Evolutionary conservation across 30 jellyfish, hydroid and myxozoan genomes (phyloP).

Genomic region (Aurelia sp.): DNA sequence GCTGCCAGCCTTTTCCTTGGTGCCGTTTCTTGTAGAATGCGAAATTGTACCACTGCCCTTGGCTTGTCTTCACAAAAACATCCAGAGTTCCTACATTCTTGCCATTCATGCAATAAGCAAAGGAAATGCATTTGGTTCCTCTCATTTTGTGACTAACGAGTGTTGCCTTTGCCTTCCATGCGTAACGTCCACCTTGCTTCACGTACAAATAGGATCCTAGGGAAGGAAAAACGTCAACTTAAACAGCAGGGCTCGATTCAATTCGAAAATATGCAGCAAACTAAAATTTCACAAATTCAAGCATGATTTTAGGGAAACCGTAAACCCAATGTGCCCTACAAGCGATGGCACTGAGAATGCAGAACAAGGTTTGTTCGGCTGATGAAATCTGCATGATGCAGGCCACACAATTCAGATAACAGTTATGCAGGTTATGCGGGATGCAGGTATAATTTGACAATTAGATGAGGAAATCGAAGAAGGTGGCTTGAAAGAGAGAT

Average conservation of each 20-base stretch:
- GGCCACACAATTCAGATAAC: too few relatives aligned
- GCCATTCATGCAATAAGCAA: slow-evolving; percentile 64
- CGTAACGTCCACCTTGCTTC: neutral
- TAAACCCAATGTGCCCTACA: too few relatives aligned
- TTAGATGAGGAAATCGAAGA: too few relatives aligned
- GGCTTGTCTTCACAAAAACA: neutral
- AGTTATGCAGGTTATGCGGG: too few relatives aligned
- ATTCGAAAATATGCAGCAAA: too few relatives aligned
- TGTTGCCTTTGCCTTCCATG: slow-evolving; percentile 5
- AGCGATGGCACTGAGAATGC: too few relatives aligned
- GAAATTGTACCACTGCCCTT: slow-evolving; percentile 13
- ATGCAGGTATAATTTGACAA: too few relatives aligned
- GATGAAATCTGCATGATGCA: too few relatives aligned
- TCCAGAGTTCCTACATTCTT: slow-evolving; percentile 41
- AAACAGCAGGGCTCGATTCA: too few relatives aligned
- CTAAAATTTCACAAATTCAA: too few relatives aligned
- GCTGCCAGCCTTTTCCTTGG: slow-evolving; percentile 76
- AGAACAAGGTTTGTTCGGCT: too few relatives aligned
- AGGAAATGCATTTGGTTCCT: slow-evolving; percentile 63
- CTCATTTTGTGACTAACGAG: slow-evolving; percentile 19
- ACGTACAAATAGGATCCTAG: slow-evolving; percentile 42
- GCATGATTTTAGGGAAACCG: too few relatives aligned
- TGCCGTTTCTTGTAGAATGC: slow-evolving; percentile 51
- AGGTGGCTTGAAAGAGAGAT: neutral
- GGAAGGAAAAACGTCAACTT: neutral